phyloP scores from a whole-genome alignment of 2,113 vertebrate species.

The Crotalus horridus region DNA sequence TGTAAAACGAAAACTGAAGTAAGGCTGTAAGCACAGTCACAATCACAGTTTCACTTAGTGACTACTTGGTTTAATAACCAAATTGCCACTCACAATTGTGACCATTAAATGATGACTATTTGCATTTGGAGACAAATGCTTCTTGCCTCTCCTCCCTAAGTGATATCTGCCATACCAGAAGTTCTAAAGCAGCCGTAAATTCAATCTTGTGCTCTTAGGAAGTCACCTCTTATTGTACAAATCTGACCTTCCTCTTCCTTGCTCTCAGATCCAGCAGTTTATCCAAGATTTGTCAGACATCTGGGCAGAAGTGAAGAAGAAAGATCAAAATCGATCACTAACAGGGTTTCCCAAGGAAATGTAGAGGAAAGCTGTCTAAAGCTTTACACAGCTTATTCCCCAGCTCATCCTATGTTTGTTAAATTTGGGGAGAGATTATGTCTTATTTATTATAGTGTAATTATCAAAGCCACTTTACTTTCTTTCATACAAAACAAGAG shows the following conservation, averaged over 20 bases:
- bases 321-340: background rate
- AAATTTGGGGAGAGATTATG: too few relatives aligned
- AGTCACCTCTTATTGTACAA: background rate
- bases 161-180: background rate
- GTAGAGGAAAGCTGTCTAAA: background rate
- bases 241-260: background rate
- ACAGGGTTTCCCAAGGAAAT: rapidly evolving
- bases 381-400: background rate
- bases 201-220: background rate
- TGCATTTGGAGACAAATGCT: background rate
- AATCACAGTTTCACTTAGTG: background rate
- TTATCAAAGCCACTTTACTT: background rate
- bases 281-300: constrained; percentile 64
- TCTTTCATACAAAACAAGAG: background rate
- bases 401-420: background rate
- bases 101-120: background rate
- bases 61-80: background rate
- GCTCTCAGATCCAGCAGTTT: constrained; percentile 61
- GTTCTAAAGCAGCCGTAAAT: background rate
- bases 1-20: background rate
- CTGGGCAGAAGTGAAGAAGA: constrained; percentile 44
- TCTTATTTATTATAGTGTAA: background rate
- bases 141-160: background rate
- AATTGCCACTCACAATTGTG: background rate
- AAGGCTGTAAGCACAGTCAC: background rate